phyloP scores from a whole-genome alignment of 2,888 invertebrate genomes.

The Meteorus cinctellus region DNA sequence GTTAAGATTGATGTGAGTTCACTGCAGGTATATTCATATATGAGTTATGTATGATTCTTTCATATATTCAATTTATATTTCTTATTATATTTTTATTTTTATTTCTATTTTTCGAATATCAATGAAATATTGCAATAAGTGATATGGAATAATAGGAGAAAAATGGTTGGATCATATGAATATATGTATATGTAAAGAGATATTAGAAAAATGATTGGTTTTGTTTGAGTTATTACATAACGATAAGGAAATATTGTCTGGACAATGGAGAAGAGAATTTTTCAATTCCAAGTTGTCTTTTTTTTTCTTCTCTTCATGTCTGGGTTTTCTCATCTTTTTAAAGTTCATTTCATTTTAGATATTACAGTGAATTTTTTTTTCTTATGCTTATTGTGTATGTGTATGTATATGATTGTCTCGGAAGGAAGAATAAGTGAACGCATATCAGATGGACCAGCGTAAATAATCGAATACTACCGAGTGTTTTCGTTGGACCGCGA shows the following conservation, averaged over 20 bases:
- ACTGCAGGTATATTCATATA: neutral
- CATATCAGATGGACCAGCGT: constrained; percentile 47
- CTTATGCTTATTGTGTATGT: constrained; percentile 26
- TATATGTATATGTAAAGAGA: neutral
- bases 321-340: constrained; percentile 34
- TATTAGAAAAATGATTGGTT: constrained; percentile 16
- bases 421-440: constrained; percentile 21
- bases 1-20: constrained; percentile 12
- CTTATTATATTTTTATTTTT: neutral
- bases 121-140: neutral
- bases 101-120: neutral
- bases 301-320: constrained; percentile 29
- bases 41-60: neutral
- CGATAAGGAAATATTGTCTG: constrained; percentile 4
- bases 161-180: neutral
- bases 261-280: neutral
- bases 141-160: neutral
- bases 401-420: constrained; percentile 13
- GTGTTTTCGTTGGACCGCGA: constrained; percentile 63
- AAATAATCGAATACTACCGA: constrained; percentile 51
- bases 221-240: constrained; percentile 4
- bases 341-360: constrained; percentile 2
- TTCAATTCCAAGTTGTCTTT: constrained; percentile 2
- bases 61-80: neutral
- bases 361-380: constrained; percentile 13